Conservation (phyloP, 2,888 invertebrate species). For the Drosophila subsilvestris region DNA sequence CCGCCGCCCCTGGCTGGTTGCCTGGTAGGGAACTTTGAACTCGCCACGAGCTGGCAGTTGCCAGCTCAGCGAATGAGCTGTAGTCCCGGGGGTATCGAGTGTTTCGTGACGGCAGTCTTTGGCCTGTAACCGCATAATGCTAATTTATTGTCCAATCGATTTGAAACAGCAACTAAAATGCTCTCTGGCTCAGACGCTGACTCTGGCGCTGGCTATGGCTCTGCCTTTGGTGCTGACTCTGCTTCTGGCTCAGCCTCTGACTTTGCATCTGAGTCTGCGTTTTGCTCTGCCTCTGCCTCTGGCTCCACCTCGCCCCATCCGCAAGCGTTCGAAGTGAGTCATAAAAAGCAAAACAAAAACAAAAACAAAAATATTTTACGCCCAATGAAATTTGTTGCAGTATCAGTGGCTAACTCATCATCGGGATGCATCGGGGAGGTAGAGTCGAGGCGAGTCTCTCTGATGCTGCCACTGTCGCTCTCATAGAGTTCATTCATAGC, state of each 20-base stretch:
- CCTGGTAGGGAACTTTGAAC: conserved; percentile 51
- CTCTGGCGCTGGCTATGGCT: background rate
- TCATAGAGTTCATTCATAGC: conserved; percentile 30
- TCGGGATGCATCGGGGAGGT: background rate
- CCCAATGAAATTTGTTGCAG: conserved; percentile 40
- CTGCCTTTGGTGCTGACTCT: background rate
- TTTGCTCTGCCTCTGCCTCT: background rate
- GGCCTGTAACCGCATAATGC: conserved; percentile 67
- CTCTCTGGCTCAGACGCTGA: background rate
- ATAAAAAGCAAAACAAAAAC: conserved; percentile 42
- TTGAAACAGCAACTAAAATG: conserved; percentile 73
- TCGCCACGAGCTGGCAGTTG: conserved; percentile 29
- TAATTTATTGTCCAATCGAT: conserved; percentile 76
- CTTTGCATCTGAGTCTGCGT: no score
- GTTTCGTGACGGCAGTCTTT: conserved; percentile 36
- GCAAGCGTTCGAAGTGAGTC: conserved; percentile 50
- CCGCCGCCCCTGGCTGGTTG: background rate
- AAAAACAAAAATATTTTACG: conserved; percentile 47
- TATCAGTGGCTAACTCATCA: conserved; percentile 25
- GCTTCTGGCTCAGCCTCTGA: background rate
- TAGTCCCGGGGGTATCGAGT: conserved; percentile 7
- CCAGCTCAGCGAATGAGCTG: conserved; percentile 65
- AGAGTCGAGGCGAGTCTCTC: background rate
- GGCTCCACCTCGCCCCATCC: background rate
- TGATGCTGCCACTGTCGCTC: background rate